Evolutionary conservation across 2,888 invertebrate genomes (phyloP), one percentile per base, ranked within the genome.

Genomic region (Kryphioiulus occultus): DNA sequence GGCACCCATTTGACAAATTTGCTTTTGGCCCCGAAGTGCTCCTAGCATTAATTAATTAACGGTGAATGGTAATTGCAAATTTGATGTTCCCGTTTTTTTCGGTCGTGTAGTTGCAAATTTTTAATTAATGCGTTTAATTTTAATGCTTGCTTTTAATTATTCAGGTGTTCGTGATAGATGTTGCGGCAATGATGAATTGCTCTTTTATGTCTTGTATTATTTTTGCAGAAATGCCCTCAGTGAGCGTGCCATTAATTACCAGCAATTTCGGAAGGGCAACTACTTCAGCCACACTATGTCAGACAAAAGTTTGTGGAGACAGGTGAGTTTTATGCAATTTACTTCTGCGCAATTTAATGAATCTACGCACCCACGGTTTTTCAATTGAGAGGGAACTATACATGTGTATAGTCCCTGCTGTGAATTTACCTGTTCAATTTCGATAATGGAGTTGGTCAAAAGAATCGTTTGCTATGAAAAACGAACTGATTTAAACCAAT

Each of bases 241-340:
- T 22, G 39, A 85, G 85, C 44, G 44, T 85, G 17, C 85, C 85
- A 44, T 44, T 85, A 30, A 83, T 83, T 83, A 42, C 44, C 1
- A 35, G 44, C 22, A 42, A 85, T 44, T 42, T 30, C 5, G 83
- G 17, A 19, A 39, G 19, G 83, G n/a, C 32, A 30, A 83, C 32
- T 83, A 9, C 35, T 17, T 44, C 85, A 17, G 30, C 44, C 7
- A 85, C 0, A 7, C 22, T 85, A 10, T 85, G 44, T 15, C 85
- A 44, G 19, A 85, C 85, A 35, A 96, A 96, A 94, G 95, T 98
- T 17, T 98, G 98, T 91, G 95, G 95, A 0, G 97, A 97, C 91
- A 93, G 86, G 86, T 86, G 30, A 85, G 85, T 39, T 15, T 15
- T 15, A n/a, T n/a, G n/a, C n/a, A n/a, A n/a, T n/a, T n/a, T n/a